These are phyloP conservation scores for Ylistrum balloti DNA, from an alignment of 1,140 invertebrate species.

Conservation along the genomic window DNA sequence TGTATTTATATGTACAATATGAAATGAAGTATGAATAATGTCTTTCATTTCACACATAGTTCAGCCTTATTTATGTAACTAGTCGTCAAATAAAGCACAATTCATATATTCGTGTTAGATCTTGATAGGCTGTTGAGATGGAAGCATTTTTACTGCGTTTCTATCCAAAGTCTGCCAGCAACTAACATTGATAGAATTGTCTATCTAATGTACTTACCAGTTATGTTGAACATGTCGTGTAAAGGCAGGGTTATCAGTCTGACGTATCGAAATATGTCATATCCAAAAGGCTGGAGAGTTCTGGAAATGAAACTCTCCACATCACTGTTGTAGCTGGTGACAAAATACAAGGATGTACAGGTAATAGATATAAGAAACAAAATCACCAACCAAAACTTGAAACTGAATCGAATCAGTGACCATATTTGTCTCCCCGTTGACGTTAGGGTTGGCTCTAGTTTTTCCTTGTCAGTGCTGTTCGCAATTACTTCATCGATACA, in stretches of 20 bases:
- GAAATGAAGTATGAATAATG: no score
- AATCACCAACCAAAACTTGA: slow-evolving; percentile 44
- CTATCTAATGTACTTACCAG: slow-evolving; percentile 42
- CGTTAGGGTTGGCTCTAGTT: not conserved
- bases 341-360: slow-evolving; percentile 14
- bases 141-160: no score
- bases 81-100: no score
- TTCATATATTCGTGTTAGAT: no score
- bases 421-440: slow-evolving; percentile 50
- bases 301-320: slow-evolving; percentile 45
- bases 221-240: slow-evolving; percentile 55
- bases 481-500: slow-evolving; percentile 55
- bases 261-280: slow-evolving; percentile 52
- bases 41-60: no score
- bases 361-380: slow-evolving; percentile 28
- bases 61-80: no score
- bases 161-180: no score
- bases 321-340: slow-evolving; percentile 19
- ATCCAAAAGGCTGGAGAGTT: slow-evolving; percentile 57
- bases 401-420: slow-evolving; percentile 42
- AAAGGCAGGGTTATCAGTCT: slow-evolving; percentile 55
- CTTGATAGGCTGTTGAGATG: no score
- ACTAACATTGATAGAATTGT: no score
- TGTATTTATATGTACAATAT: no score
- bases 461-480: not conserved